A percentile compares a stretch with the other conserved stretches of the same genome.
Evolutionary conservation across 1,140 invertebrate species (phyloP).

Genomic region (Daktulosphaira vitifoliae): DNA sequence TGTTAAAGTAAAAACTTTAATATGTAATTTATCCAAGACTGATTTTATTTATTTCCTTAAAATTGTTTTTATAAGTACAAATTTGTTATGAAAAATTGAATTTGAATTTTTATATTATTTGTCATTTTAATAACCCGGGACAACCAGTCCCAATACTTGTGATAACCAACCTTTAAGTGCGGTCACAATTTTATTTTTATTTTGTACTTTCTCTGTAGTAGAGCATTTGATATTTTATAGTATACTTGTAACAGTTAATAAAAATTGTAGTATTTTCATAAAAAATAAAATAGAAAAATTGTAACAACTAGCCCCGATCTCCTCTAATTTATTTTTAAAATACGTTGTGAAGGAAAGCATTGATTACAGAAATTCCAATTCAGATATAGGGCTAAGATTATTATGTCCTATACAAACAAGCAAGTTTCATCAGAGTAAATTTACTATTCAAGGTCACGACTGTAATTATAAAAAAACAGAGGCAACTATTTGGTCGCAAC

Average conservation of each 20-base stretch:
- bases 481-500: background rate
- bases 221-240: background rate
- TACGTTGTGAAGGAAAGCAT: no score
- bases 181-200: background rate
- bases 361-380: slow-evolving; percentile 10
- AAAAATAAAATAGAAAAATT: background rate
- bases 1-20: background rate
- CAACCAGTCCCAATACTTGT: background rate
- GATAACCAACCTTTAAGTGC: background rate
- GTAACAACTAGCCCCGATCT: background rate
- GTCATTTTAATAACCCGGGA: background rate
- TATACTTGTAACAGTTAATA: background rate
- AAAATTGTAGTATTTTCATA: background rate
- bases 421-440: no score
- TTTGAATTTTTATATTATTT: background rate
- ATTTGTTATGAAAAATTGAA: background rate
- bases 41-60: background rate
- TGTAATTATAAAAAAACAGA: no score
- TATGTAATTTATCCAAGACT: background rate
- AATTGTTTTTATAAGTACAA: background rate
- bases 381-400: slow-evolving; percentile 14
- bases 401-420: background rate
- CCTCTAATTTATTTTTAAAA: no score
- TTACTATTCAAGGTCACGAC: no score
- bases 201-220: background rate